Base-by-base conservation (phyloP, 2,113 vertebrate species). In the Galeopterus variegatus region DNA sequence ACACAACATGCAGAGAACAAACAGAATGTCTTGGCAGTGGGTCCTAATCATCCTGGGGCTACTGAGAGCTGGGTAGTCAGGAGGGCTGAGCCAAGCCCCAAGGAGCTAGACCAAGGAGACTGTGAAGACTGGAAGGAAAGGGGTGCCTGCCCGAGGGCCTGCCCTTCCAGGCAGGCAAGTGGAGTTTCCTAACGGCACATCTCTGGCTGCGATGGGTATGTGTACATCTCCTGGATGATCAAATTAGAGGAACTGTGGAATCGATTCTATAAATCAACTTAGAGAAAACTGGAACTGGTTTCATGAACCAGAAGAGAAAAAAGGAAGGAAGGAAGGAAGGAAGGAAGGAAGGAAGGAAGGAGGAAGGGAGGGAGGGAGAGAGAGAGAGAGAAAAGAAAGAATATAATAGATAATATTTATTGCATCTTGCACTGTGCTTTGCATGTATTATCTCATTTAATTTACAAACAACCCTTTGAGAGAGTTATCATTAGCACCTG, bases 1-100 rank as follows among this genome's bases (percentile, higher is more conserved):
- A 54, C 52, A 33, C 67, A 67, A 54, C 65, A 72, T 0, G 28
- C 13, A 5, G 94, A n/a, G 50, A 80, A 31, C 45, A 77, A 75
- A 85, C 79, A 95, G 64, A 95, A 94, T 45, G 54, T 48, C 52
- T 65, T 92, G 87, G 96, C 87, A 81, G 75, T 4, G 48, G 58
- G 70, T 75, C 21, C 41, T 45, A 21, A 84, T 28, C 21, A 52
- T 86, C 50, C 79, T 31, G 82, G 50, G 41, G 58, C 82, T 79
- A n/a, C 95, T 7, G 79, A 85, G 82, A 93, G 18, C 73, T 75
- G 58, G 45, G 79, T 52, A 79, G 86, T 65, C 15, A 58, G 28
- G 14, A 86, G 15, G 31, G 54, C 17, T 56, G 62, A 90, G 79
- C 92, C 84, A 81, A 65, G 28, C 50, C n/a, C 15, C 0, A 14